These are phyloP conservation scores for Trissolcus basalis DNA, from an alignment of 1,140 invertebrate species.

Conservation along the genomic window DNA sequence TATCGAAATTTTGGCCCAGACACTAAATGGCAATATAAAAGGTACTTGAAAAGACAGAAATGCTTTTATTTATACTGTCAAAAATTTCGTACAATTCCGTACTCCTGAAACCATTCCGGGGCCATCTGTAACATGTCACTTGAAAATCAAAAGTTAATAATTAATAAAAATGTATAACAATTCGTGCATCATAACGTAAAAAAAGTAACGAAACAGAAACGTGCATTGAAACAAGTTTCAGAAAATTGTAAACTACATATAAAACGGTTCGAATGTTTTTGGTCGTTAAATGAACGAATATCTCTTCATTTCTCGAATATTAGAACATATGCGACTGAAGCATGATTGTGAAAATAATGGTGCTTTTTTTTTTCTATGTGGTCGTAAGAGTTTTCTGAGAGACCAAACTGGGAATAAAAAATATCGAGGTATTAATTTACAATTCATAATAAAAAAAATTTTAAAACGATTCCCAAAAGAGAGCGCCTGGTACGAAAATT, in stretches of 20 bases:
- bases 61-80: slow-evolving; percentile 28
- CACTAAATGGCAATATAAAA: slow-evolving; percentile 67
- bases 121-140: too few relatives aligned
- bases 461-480: too few relatives aligned
- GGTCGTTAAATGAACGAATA: slow-evolving; percentile 47
- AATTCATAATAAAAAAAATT: too few relatives aligned
- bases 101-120: slow-evolving; percentile 14
- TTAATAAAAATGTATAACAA: too few relatives aligned
- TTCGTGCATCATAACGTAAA: not conserved
- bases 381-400: slow-evolving; percentile 4
- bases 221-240: not conserved
- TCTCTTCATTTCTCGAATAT: slow-evolving; percentile 53
- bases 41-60: slow-evolving; percentile 54
- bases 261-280: slow-evolving; percentile 47
- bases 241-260: slow-evolving; percentile 27
- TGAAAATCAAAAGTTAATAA: too few relatives aligned
- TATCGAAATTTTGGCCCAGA: slow-evolving; percentile 69
- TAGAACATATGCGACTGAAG: slow-evolving; percentile 48
- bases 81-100: slow-evolving; percentile 23
- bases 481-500: too few relatives aligned
- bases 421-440: not conserved
- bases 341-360: slow-evolving; percentile 46
- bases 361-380: slow-evolving; percentile 11
- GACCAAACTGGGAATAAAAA: not conserved
- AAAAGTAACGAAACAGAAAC: slow-evolving; percentile 1